Conservation (phyloP, 2,113 vertebrate genomes). For the Sardina pilchardus region DNA sequence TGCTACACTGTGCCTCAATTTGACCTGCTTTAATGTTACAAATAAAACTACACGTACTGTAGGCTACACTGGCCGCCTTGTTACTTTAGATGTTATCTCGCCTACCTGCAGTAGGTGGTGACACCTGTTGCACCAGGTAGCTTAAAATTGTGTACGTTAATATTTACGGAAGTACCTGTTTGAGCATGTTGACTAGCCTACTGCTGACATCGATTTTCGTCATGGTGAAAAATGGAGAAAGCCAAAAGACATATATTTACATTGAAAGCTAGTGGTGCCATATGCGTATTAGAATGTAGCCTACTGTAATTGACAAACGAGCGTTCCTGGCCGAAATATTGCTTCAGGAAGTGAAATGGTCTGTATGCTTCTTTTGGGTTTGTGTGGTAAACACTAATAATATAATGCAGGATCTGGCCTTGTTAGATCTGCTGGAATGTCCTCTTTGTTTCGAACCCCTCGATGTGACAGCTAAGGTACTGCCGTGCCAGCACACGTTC, state of each 20-base stretch:
- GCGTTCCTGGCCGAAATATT: not conserved
- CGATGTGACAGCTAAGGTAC: slow-evolving; percentile 84
- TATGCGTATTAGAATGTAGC: not conserved
- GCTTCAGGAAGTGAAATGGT: not conserved
- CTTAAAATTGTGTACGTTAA: not conserved
- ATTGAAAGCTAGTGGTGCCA: not conserved
- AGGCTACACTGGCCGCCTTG: not conserved
- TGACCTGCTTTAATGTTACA: not conserved
- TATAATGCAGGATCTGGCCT: slow-evolving; percentile 82
- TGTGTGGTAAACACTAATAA: slow-evolving; percentile 22
- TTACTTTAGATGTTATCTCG: not conserved
- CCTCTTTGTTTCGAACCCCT: slow-evolving; percentile 86
- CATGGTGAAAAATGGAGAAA: not conserved
- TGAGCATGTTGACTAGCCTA: not conserved
- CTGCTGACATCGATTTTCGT: not conserved
- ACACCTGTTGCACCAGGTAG: slow-evolving; percentile 12
- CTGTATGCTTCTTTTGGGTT: not conserved
- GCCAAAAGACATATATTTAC: not conserved
- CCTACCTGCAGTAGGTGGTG: not conserved
- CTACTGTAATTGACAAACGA: not conserved
- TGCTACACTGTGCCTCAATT: not conserved
- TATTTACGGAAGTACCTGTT: slow-evolving; percentile 3
- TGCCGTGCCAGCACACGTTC: slow-evolving; percentile 97
- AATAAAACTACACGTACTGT: not conserved
- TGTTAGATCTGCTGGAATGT: slow-evolving; percentile 85